These are phyloP conservation scores for Chiloscyllium plagiosum DNA, from an alignment of 2,113 vertebrate genomes.

Conservation along the genomic window DNA sequence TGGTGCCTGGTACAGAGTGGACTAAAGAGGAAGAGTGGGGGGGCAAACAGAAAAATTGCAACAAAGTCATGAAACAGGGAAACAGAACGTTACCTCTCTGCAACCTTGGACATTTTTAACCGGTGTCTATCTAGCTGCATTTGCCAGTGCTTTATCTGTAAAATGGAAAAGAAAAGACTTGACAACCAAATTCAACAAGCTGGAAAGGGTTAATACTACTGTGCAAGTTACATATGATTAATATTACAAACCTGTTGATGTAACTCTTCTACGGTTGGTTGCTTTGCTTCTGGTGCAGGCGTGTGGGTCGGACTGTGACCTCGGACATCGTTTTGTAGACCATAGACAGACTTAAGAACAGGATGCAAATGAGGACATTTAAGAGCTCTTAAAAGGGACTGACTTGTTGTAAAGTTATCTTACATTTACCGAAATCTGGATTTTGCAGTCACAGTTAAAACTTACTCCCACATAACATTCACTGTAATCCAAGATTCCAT, in stretches of 20 bases:
- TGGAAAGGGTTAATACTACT: background rate
- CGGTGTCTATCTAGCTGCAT: slow-evolving; percentile 93
- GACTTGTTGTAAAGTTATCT: background rate
- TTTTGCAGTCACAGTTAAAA: background rate
- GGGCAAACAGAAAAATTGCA: background rate
- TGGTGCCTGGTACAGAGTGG: background rate
- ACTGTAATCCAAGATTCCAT: background rate
- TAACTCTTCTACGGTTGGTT: slow-evolving; percentile 86
- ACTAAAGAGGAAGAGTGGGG: background rate
- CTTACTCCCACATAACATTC: background rate
- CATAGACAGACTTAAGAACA: slow-evolving; percentile 78
- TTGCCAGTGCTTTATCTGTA: slow-evolving; percentile 97
- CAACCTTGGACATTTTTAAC: slow-evolving; percentile 99
- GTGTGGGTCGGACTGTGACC: slow-evolving; percentile 89
- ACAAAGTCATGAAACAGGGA: background rate
- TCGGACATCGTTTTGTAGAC: slow-evolving; percentile 89
- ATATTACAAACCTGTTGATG: slow-evolving; percentile 74
- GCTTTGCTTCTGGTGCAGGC: slow-evolving; percentile 79
- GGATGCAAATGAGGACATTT: slow-evolving; percentile 36
- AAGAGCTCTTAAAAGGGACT: background rate
- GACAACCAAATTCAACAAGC: slow-evolving; percentile 38
- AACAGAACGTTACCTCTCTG: slow-evolving; percentile 76
- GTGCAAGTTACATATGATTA: background rate
- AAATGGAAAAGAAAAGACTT: slow-evolving; percentile 46
- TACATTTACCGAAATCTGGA: background rate